Base-by-base conservation (phyloP, 2,888 invertebrate species). In the Drosophila prolongata region DNA sequence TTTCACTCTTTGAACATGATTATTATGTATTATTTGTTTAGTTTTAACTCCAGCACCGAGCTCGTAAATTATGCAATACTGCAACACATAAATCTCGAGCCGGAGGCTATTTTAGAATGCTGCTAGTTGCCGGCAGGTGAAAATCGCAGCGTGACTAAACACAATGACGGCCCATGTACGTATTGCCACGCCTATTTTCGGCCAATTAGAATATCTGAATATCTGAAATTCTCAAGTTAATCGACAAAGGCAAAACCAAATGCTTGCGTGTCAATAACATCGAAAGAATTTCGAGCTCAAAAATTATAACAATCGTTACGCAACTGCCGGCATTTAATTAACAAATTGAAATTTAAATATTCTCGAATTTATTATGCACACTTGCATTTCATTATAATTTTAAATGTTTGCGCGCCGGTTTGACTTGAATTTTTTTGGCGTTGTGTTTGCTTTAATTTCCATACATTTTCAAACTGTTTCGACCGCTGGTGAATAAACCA, bases 81-180 rank as follows among this genome's bases (percentile, higher is more conserved):
- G 47, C 84, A 54, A 60, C 50, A 64, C 62, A 82, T 79, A 58
- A 82, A 74, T 86, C 66, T 64, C 61, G 67, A 54, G 44, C 78
- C 87, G 87, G 84, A 82, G 82, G 80, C 82, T 87, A 64, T 73
- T 71, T 78, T 79, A 70, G 71, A 82, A 82, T 72, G 76, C 47
- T 30, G 10, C 30, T 30, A 27, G 10, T 30, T 47, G 46, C 71
- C 47, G 64, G 44, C 83, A 85, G 82, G 82, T 85, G 88, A 82
- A 88, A 81, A 76, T 73, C 56, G 61, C 78, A 59, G 68, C 78
- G 84, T 80, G 79, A 80, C 87, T 77, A 57, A 52, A 30, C 50
- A 64, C 62, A 64, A 64, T 64, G 62, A 35, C 19, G 69, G 34
- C 34, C 66, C 35, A n/a, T 42, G 68, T 38, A 14, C 27, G 19